A percentile compares a stretch with the other conserved stretches of the same genome.
Conservation (phyloP, 2,888 invertebrate species). For the Leptinotarsa tumamoca region DNA sequence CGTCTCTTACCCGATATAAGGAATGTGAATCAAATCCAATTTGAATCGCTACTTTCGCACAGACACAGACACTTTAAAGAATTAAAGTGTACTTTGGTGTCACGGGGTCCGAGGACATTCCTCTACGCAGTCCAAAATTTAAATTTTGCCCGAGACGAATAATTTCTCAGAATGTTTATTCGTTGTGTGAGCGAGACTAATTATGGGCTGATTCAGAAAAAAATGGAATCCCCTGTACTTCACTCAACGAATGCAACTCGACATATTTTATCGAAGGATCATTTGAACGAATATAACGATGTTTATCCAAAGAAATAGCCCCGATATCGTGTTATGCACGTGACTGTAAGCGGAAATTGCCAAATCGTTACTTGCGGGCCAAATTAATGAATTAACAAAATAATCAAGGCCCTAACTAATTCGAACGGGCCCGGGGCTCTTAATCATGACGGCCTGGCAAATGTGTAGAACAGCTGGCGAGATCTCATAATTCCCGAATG, state of each 20-base stretch:
- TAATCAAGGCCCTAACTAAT: slow-evolving; percentile 58
- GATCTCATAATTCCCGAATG: slow-evolving; percentile 61
- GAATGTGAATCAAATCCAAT: no score
- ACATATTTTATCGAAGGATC: slow-evolving; percentile 39
- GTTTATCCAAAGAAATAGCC: slow-evolving; percentile 36
- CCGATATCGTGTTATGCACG: slow-evolving; percentile 36
- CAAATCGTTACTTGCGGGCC: slow-evolving; percentile 54
- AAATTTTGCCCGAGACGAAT: no score
- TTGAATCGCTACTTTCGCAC: no score
- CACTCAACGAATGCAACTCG: not conserved
- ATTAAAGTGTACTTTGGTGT: no score
- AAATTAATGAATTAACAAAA: slow-evolving; percentile 63
- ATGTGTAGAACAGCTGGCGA: slow-evolving; percentile 65
- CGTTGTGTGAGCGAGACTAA: no score
- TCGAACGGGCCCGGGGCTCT: slow-evolving; percentile 52
- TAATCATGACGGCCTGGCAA: slow-evolving; percentile 59
- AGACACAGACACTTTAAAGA: no score
- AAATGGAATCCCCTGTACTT: not conserved
- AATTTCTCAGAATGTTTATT: no score
- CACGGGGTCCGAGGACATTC: no score
- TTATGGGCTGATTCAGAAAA: no score
- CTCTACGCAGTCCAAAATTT: no score
- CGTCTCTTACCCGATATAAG: no score
- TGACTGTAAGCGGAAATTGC: slow-evolving; percentile 56
- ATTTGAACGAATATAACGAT: slow-evolving; percentile 40